Evolutionary conservation across 37 sponge, comb jelly and placozoan genomes (phyloP).

Genomic region (Hexactinellida sp.): DNA sequence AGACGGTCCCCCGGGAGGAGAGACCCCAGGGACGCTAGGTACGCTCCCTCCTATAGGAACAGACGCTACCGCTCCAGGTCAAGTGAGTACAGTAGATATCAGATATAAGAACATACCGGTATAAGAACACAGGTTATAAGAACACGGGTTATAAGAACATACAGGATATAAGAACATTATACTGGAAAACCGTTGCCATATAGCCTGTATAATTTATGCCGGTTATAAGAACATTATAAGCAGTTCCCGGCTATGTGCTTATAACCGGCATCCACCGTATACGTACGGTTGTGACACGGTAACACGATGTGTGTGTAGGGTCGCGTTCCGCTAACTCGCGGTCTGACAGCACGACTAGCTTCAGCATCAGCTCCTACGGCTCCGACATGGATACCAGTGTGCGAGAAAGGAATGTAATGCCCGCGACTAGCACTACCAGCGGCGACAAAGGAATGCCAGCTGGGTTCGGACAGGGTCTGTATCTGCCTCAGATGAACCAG

Average conservation of each 20-base stretch:
- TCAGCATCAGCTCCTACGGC: background rate
- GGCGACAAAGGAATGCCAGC: background rate
- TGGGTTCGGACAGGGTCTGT: background rate
- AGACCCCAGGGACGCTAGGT: background rate
- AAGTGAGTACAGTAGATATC: background rate
- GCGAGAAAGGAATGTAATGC: background rate
- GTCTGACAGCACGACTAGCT: background rate
- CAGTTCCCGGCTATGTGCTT: no score
- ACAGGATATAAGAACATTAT: no score
- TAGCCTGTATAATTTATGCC: no score
- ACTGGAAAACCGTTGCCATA: no score
- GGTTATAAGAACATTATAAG: no score
- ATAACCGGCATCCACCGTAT: no score
- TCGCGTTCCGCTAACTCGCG: background rate
- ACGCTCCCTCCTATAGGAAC: background rate
- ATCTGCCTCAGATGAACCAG: background rate
- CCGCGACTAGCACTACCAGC: background rate
- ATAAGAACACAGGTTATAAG: no score
- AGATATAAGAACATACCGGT: no score
- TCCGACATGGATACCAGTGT: background rate
- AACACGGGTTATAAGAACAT: no score
- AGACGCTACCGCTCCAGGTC: background rate
- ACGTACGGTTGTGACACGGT: no score
- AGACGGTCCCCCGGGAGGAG: background rate
- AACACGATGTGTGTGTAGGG: no score